Evolutionary conservation across 2,888 invertebrate genomes (phyloP).

Genomic region (Ellobium chinense): DNA sequence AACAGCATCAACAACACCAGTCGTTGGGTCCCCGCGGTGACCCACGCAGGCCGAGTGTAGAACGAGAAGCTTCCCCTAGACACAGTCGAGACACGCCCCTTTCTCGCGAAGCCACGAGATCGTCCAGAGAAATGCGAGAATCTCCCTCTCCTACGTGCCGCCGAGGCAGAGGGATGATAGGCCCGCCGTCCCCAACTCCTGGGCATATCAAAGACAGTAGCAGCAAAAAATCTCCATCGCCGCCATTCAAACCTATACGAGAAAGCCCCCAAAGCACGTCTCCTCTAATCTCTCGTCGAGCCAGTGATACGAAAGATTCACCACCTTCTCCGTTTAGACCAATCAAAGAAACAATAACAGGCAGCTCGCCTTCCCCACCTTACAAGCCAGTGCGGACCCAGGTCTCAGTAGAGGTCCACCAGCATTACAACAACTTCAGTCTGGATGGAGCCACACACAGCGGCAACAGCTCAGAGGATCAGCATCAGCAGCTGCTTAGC

Average conservation of each 20-base stretch:
- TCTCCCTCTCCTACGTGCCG: neutral
- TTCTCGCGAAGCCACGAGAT: neutral
- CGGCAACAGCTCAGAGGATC: constrained; percentile 31
- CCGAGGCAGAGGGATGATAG: neutral
- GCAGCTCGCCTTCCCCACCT: constrained; percentile 51
- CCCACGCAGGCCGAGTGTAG: neutral
- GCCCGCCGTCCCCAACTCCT: neutral
- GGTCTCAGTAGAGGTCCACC: constrained; percentile 62
- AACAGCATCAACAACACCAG: constrained; percentile 14
- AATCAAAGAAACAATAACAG: neutral
- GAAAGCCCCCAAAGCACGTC: constrained; percentile 3
- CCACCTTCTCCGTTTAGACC: constrained; percentile 41
- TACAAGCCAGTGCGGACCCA: constrained; percentile 54
- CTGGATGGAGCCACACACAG: neutral
- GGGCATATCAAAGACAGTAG: neutral
- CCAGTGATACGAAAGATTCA: neutral
- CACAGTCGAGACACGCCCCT: neutral
- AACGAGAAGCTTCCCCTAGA: neutral
- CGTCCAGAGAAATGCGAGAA: constrained; percentile 7
- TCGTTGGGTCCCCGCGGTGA: neutral
- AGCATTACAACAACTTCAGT: constrained; percentile 31
- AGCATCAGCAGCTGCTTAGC: constrained; percentile 46
- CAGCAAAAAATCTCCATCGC: neutral
- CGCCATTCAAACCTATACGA: constrained; percentile 14
- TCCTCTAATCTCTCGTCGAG: neutral